Base-by-base conservation (phyloP, 2,888 invertebrate species). In the Thymelicus acteon region DNA sequence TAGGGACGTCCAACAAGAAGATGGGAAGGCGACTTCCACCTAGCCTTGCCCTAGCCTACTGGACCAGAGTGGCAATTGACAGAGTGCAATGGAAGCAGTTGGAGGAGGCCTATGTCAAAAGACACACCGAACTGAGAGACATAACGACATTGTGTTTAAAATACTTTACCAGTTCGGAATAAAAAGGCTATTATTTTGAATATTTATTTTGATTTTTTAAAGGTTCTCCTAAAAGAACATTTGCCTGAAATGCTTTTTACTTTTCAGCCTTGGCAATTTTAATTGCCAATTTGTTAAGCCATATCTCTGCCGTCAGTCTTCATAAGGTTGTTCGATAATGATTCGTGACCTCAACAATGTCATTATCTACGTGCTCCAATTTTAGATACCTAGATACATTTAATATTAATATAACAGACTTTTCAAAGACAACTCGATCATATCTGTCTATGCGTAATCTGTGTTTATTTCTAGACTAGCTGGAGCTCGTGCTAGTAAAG, bases 311-410 rank as follows among this genome's bases (percentile, higher is more conserved):
- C 39, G 63, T 61, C 61, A 57, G 44, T 68, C 54, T 65, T 70
- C 64, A 13, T 60, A 70, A 60, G 70, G 58, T 70, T 64, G 37
- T 60, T 65, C 52, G 69, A 69, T 58, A 62, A 73, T 72, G 74
- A 76, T 71, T 73, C 75, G 74, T 76, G 77, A 75, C 77, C 77
- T 77, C 74, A 74, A 72, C 70, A 74, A 72, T 76, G 74, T 76
- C 76, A 65, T 64, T 73, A 68, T 72, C 73, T 77, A 77, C 77
- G 76, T 77, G 78, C 77, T 79, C 77, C 73, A 79, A 77, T 79
- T 78, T 75, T 49, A 60, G 8, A 60, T 49, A 60, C 39, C 19
- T 44, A 44, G 44, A 10, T 44, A 44, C 40, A 7, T 40, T 31
- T 31, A 31, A 31, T 31, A 31, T 5, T 31, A 31, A 31, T 31